phyloP scores from a whole-genome alignment of 1,140 invertebrate species.

The Archegozetes longisetosus region DNA sequence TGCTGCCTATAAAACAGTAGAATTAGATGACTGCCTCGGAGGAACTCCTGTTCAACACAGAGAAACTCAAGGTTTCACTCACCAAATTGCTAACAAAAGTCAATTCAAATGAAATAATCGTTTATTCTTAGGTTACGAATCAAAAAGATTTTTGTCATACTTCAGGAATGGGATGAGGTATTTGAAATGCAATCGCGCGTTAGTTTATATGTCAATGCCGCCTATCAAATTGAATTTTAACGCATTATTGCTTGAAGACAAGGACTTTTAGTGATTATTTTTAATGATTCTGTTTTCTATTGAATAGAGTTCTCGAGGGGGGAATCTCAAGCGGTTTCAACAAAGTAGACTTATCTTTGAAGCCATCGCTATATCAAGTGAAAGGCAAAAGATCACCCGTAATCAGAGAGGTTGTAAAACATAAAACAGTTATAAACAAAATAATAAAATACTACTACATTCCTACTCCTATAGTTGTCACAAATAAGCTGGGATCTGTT shows the following conservation, averaged over 20 bases:
- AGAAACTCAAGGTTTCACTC: constrained; percentile 49
- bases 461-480: constrained; percentile 21
- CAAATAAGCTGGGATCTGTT: constrained; percentile 54
- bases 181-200: too few relatives aligned
- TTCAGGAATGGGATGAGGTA: constrained; percentile 49
- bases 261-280: neutral
- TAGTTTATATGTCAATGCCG: too few relatives aligned
- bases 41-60: constrained; percentile 73
- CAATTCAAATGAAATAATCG: too few relatives aligned
- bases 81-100: neutral
- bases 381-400: constrained; percentile 49
- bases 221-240: too few relatives aligned
- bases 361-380: constrained; percentile 46
- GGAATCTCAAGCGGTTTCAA: constrained; percentile 39
- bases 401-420: constrained; percentile 36
- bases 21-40: constrained; percentile 63
- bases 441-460: neutral
- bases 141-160: constrained; percentile 55
- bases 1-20: constrained; percentile 68
- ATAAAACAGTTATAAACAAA: neutral
- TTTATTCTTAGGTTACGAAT: constrained; percentile 41
- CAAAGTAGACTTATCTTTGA: constrained; percentile 33
- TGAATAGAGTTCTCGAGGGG: constrained; percentile 37
- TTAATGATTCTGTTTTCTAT: neutral
- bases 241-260: neutral